Base-by-base conservation (phyloP, 2,888 invertebrate genomes). In the Linyphia triangularis region DNA sequence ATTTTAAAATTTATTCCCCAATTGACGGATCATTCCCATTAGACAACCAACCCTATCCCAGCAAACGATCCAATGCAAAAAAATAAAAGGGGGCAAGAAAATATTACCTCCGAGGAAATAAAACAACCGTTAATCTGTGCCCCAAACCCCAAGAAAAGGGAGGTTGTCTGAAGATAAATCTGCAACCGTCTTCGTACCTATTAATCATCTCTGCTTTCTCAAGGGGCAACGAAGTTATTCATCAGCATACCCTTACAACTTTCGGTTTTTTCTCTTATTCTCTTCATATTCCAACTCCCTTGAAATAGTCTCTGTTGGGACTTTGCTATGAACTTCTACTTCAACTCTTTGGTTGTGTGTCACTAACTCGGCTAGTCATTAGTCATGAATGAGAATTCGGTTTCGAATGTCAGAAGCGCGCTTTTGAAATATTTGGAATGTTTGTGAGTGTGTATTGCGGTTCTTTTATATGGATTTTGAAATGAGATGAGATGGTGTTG, bases 41-140 rank as follows among this genome's bases (percentile, higher is more conserved):
- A 61, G 61, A 51, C 51, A 5, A 51, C 51, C 51, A 51, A 51
- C 51, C 51, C n/a, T 61, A 7, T 61, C 19, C 24, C 16, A 61
- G 13, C 7, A 61, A 61, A 24, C 3, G 26, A 24, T 26, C 16
- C 24, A 4, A 7, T 13, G 13, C 7, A 40, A 0, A 40, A 13
- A 40, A 24, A 61, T 1, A 61, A 61, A 24, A 61, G 13, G 61
- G 26, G 24, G 24, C 10, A 30, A 30, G 19, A 16, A 73, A 30
- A 73, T 59, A 73, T 73, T 57, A 10, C 57, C 73, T 73, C 57
- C 0, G 73, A 73, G 59, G 59, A 57, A 73, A 73, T 73, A 73
- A 73, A 73, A 73, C 59, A 30, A 59, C n/a, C 57, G 30, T 73
- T 57, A 73, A 73, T 73, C 73, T 59, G 59, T 33, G 57, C 22